These are phyloP conservation scores for Babylonia areolata DNA, from an alignment of 1,140 invertebrate genomes.

Conservation along the genomic window DNA sequence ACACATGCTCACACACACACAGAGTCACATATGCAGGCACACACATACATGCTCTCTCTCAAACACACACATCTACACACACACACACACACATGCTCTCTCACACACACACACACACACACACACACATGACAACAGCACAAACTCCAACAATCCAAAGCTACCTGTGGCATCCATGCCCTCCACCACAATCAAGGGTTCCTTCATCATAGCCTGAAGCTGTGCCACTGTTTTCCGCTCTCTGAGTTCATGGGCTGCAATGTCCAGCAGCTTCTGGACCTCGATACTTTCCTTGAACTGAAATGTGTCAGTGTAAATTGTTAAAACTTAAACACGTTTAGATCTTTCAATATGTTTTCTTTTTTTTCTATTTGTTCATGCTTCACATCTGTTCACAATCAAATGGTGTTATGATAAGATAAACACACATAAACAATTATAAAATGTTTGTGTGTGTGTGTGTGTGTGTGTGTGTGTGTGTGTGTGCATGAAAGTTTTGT, in stretches of 20 bases:
- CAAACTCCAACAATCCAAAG: too few species aligned
- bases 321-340: too few species aligned
- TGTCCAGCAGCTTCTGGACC: slow-evolving; percentile 54
- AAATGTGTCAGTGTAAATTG: slow-evolving; percentile 15
- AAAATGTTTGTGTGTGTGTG: background rate
- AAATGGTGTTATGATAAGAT: background rate
- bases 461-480: background rate
- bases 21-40: too few species aligned
- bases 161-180: slow-evolving; percentile 68
- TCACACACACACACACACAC: too few species aligned
- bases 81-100: too few species aligned
- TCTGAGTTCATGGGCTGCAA: slow-evolving; percentile 43
- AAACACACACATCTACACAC: too few species aligned
- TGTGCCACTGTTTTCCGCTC: slow-evolving; percentile 28
- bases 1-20: too few species aligned
- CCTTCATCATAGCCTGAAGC: slow-evolving; percentile 45
- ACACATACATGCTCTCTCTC: too few species aligned
- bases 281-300: slow-evolving; percentile 52
- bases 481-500: background rate
- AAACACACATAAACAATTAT: background rate
- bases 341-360: too few species aligned
- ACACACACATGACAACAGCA: too few species aligned
- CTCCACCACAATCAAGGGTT: slow-evolving; percentile 66
- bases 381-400: too few species aligned
- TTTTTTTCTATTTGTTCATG: background rate